Evolutionary conservation across 1,140 invertebrate species (phyloP).

Genomic region (Trinorchestia longiramus): DNA sequence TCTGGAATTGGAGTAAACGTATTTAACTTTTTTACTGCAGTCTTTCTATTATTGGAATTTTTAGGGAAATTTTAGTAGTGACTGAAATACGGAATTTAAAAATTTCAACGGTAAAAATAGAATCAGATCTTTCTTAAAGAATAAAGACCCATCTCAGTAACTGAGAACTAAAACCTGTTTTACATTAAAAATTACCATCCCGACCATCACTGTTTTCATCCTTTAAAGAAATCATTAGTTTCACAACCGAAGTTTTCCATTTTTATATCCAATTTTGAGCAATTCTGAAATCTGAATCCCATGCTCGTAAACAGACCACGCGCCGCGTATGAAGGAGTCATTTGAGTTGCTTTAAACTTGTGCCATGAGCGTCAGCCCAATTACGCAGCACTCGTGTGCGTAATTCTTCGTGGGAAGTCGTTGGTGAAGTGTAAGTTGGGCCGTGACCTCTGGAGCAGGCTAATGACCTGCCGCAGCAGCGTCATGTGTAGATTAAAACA

Average conservation of each 20-base stretch:
- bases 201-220: background rate
- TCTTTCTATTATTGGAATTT: too few relatives aligned
- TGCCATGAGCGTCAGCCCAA: background rate
- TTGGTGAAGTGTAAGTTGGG: background rate
- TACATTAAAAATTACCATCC: background rate
- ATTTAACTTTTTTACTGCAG: too few relatives aligned
- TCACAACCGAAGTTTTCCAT: background rate
- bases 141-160: background rate
- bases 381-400: background rate
- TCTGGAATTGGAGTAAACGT: too few relatives aligned
- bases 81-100: too few relatives aligned
- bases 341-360: too few relatives aligned
- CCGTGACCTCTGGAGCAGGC: background rate
- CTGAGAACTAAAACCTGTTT: background rate
- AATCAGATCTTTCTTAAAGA: too few relatives aligned
- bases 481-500: conserved; percentile 32
- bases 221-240: background rate
- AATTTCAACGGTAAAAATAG: too few relatives aligned
- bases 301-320: background rate
- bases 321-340: too few relatives aligned
- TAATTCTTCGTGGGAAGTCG: background rate
- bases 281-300: background rate
- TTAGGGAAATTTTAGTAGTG: too few relatives aligned
- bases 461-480: background rate
- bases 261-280: background rate